These are phyloP conservation scores for Lutjanus campechanus DNA, from an alignment of 2,797 vertebrate genomes.

Conservation along the genomic window DNA sequence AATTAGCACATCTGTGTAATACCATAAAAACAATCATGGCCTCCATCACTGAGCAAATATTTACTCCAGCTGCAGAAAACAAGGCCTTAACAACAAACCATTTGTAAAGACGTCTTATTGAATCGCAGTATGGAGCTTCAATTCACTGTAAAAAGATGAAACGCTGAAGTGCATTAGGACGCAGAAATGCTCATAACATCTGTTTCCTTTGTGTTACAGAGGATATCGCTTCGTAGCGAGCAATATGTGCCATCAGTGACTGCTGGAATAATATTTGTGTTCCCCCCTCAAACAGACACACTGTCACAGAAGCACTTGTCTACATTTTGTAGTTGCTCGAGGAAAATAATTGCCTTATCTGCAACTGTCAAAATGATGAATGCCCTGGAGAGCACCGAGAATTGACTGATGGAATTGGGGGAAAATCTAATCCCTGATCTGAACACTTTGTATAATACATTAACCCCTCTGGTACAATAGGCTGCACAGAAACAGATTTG, in stretches of 20 bases:
- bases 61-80: constrained; percentile 44
- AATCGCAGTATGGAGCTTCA: constrained; percentile 40
- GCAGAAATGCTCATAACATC: constrained; percentile 72
- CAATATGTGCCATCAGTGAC: constrained; percentile 75
- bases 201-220: constrained; percentile 78
- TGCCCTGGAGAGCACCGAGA: constrained; percentile 84
- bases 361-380: constrained; percentile 90
- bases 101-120: constrained; percentile 38
- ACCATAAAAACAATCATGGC: constrained; percentile 31
- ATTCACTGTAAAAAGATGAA: constrained; percentile 41
- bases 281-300: constrained; percentile 83
- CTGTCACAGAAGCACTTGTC: constrained; percentile 86
- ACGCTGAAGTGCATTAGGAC: constrained; percentile 67
- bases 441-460: constrained; percentile 87
- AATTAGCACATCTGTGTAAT: constrained; percentile 32
- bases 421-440: constrained; percentile 86
- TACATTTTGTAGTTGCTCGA: constrained; percentile 87
- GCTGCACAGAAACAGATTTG: constrained; percentile 82
- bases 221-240: constrained; percentile 72
- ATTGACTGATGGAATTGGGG: constrained; percentile 88
- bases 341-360: constrained; percentile 90
- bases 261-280: constrained; percentile 82
- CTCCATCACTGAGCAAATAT: constrained; percentile 33
- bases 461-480: constrained; percentile 81
- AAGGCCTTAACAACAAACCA: constrained; percentile 37